Evolutionary conservation across 2,113 vertebrate species (phyloP), one percentile per base, ranked within the genome.

Genomic region (Solea solea): DNA sequence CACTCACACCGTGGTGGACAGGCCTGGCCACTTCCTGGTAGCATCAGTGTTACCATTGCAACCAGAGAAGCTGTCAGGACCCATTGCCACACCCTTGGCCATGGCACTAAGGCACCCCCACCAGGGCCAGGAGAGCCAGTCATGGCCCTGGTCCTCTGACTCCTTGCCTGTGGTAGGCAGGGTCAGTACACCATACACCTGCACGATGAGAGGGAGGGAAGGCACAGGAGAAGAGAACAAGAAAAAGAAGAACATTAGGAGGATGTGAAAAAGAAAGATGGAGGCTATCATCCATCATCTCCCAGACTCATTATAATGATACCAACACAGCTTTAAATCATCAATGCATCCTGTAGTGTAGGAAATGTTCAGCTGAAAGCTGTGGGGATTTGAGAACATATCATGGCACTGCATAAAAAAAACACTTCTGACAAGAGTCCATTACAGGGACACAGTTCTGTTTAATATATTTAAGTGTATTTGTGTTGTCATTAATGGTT

Each of bases 1-100:
- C 98, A 99, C 76, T 99, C 97, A 13, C 98, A 98, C 78, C 97
- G 96, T 0, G 96, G 94, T 0, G 98, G 98, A 78, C 97, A 98
- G 13, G 89, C 88, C 27, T 87, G 83, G 81, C 88, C 86, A 56
- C 72, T 85, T 53, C 83, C 86, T 60, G 87, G 81, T 61, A 94
- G 78, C 15, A 94, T 91, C 68, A 93, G 67, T 42, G 88, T 82
- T 41, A 91, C 64, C 42, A 78, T 41, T 49, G 85, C 64, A 3
- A 88, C 86, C 83, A 92, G 70, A 64, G 66, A 87, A 63, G 86
- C 80, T 70, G 71, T 84, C 77, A 86, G 71, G 76, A 89, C 28
- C 91, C 83, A 90, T 46, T 42, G 93, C 75, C 92, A 95, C 91
- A 85, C 88, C 69, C 49, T 77, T 3, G 54, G 81, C 86, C 87